Base-by-base conservation (phyloP, 2,113 vertebrate species). In the Anguilla rostrata region DNA sequence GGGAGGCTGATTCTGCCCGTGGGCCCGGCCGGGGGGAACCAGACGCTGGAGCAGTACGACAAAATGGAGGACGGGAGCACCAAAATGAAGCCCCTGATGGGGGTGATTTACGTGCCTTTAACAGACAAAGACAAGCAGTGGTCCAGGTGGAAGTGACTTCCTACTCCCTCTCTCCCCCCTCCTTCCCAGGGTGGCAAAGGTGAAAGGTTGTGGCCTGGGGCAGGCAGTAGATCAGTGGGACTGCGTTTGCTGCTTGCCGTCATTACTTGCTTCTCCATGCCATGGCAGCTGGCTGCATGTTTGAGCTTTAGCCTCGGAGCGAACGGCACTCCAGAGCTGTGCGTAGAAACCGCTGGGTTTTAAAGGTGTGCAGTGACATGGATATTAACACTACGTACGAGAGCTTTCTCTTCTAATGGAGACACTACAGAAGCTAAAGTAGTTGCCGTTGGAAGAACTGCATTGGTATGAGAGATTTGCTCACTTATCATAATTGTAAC, bases 111-210 rank as follows among this genome's bases (percentile, higher is more conserved):
- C 93, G 98, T 99, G 98, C 98, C 98, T 99, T 99, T 99, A 97
- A 99, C 98, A 97, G 98, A 99, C 95, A 98, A 95, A 97, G 98
- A 99, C 88, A 99, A 98, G 97, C 98, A 99, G 94, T 99, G 98
- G 98, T 98, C 97, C 97, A 99, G 98, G 98, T 99, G 98, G 98
- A 99, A 99, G 97, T 99, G 98, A 99, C 95, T 99, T 97, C 97
- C 95, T 97, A 95, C 97, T 97, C 96, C 93, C 94, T 94, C 93
- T 95, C 96, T 95, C 93, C 93, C 93, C 93, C 95, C 95, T 96
- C 95, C 96, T 96, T 94, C 96, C 92, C 93, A 94, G 92, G 92
- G 94, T 85, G 90, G 95, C 91, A 95, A 97, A 99, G 98, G 98
- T 99, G 98, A 99, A 98, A 97, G 93, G 94, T 96, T 97, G 95